Conservation (phyloP, 1,140 invertebrate genomes). For the Oryzaephilus surinamensis region DNA sequence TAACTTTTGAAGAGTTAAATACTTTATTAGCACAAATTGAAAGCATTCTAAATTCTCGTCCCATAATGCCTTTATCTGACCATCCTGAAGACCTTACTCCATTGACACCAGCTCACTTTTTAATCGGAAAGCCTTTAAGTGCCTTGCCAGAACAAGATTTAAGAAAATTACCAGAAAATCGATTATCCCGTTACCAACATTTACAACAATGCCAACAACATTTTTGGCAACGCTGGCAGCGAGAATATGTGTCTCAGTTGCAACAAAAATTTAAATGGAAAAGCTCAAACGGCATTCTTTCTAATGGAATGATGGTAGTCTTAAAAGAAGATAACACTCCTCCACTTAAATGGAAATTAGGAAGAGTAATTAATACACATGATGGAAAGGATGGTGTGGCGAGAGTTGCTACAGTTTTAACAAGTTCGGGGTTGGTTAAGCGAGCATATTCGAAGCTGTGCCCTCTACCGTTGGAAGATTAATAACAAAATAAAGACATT, state of each 20-base stretch:
- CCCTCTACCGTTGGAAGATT: too few relatives aligned
- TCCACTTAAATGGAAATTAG: conserved; percentile 28
- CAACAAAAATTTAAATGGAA: conserved; percentile 29
- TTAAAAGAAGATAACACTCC: conserved; percentile 28
- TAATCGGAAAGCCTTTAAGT: conserved; percentile 24
- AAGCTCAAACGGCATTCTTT: conserved; percentile 5
- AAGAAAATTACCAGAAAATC: conserved; percentile 2
- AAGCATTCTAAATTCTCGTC: conserved; percentile 25
- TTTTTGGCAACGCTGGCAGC: conserved; percentile 27
- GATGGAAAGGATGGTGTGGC: conserved; percentile 24
- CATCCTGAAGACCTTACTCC: conserved; percentile 21
- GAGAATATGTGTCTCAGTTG: conserved; percentile 23
- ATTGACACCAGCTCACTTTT: conserved; percentile 31
- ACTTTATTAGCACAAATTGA: conserved; percentile 26
- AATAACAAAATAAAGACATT: too few relatives aligned
- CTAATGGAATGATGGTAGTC: conserved; percentile 25
- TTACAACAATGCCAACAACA: conserved; percentile 19
- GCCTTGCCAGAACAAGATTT: conserved; percentile 27
- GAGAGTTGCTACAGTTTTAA: too few relatives aligned
- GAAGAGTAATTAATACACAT: conserved; percentile 17
- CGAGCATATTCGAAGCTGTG: too few relatives aligned
- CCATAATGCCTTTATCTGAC: conserved; percentile 13
- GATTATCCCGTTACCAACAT: conserved; percentile 3
- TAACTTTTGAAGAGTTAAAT: conserved; percentile 26
- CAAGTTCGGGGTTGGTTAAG: too few relatives aligned